Base-by-base conservation (phyloP, 2,888 invertebrate species). In the Ctenicera cuprea region DNA sequence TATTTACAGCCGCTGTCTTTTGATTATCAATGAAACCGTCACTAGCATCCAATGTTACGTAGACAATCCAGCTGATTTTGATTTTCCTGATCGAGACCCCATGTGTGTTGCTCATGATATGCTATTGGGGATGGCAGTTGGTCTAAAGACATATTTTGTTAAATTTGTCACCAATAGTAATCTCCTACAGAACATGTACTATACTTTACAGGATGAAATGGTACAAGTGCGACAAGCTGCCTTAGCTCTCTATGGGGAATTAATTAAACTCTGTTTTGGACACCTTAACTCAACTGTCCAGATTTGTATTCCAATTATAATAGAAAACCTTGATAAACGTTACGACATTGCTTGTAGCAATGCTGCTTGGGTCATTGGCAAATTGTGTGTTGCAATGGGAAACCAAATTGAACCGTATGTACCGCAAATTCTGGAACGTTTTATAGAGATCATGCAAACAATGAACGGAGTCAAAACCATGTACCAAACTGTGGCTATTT, bases 301-400 rank as follows among this genome's bases (percentile, higher is more conserved):
- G 71, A 96, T 97, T 83, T 99, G 98, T 86, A 92, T 99, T 88
- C 97, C 98, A 22, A 95, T 99, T 80, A 91, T 99, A 78, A 96
- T 97, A 71, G 94, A 95, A 88, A 99, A 99, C 89, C 90, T 99
- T 75, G 97, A 99, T 88, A 97, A 98, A 1, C 95, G 97, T 84
- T 94, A 94, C 79, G 98, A 99, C 85, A 98, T 98, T 18, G 99
- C 99, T 43, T 99, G 98, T 89, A 99, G 99, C 88, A 99, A 99
- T 87, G 98, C 99, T 38, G 98, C 99, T 0, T 99, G 99, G 99
- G 98, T 99, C 22, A 97, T 99, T 81, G 98, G 99, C 62, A 99
- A 99, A 90, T 96, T 99, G 83, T 95, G 97, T 80, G 94, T 98
- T 85, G 97, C 98, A 88, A 91, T 98, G 89, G 97, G 97, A 77